These are phyloP conservation scores for Oryzias sinensis DNA, from an alignment of 2,797 vertebrate genomes.

Conservation along the genomic window DNA sequence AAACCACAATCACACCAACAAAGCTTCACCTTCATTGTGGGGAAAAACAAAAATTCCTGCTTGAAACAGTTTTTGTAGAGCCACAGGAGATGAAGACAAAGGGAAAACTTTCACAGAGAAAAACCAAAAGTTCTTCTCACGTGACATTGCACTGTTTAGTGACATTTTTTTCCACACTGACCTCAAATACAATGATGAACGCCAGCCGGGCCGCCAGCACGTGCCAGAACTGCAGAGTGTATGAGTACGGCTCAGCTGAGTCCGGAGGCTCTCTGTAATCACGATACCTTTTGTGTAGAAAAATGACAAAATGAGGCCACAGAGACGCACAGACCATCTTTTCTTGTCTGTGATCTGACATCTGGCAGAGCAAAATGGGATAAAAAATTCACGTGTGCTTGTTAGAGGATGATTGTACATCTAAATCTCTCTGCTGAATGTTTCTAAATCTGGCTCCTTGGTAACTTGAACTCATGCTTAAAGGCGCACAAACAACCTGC, in stretches of 20 bases:
- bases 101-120: slow-evolving; percentile 9
- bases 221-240: slow-evolving; percentile 98
- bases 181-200: slow-evolving; percentile 98
- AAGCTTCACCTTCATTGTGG: neutral
- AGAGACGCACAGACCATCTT: neutral
- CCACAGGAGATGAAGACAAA: slow-evolving; percentile 2
- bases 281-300: slow-evolving; percentile 79
- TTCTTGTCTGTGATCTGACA: neutral
- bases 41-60: neutral
- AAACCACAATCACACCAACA: neutral
- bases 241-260: slow-evolving; percentile 87
- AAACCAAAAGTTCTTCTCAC: slow-evolving; percentile 3
- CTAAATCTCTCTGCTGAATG: neutral
- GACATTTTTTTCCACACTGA: slow-evolving; percentile 63
- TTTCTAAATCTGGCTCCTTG: no score
- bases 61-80: neutral
- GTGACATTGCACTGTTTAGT: neutral
- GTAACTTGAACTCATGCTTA: no score
- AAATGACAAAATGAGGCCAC: neutral
- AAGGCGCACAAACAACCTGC: slow-evolving; percentile 69
- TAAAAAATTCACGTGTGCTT: neutral
- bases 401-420: neutral
- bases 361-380: neutral
- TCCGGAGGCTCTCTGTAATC: slow-evolving; percentile 93
- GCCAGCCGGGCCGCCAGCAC: slow-evolving; percentile 92